phyloP scores from a whole-genome alignment of 2,113 vertebrate genomes.

The Callospermophilus lateralis region DNA sequence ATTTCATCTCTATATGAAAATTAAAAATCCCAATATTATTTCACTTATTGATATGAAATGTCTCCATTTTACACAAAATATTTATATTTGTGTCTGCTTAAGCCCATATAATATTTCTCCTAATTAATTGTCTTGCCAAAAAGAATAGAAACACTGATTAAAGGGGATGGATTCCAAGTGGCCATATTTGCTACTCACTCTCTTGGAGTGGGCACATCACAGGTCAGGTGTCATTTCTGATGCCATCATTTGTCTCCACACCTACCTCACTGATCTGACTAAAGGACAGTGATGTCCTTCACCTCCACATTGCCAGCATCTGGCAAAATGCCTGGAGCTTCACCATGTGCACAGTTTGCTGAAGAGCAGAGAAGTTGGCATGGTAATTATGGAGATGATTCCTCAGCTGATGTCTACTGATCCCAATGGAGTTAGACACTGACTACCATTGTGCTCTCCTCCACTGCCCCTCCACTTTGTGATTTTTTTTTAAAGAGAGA shows the following conservation, averaged over 20 bases:
- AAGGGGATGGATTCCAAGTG: background rate
- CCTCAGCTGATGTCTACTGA: background rate
- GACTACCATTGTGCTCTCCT: background rate
- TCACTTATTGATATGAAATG: background rate
- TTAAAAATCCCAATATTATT: background rate
- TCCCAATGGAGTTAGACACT: background rate
- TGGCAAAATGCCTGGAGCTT: background rate
- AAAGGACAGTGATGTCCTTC: background rate
- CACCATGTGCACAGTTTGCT: background rate
- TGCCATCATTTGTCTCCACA: background rate
- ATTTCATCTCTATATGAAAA: background rate
- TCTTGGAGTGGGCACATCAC: background rate
- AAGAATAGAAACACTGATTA: background rate
- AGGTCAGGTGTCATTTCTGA: background rate
- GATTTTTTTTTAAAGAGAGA: background rate
- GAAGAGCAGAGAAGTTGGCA: background rate
- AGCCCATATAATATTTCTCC: background rate
- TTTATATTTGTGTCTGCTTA: background rate
- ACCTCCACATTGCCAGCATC: background rate
- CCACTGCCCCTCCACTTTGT: background rate
- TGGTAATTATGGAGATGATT: background rate
- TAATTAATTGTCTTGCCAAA: background rate
- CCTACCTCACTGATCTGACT: background rate
- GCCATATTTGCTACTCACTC: background rate
- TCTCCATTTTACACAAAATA: background rate